Percentiles rank a stretch among this genome's conserved stretches.
phyloP scores from a whole-genome alignment of 2,888 invertebrate genomes.

The Chrysomela aeneicollis region DNA sequence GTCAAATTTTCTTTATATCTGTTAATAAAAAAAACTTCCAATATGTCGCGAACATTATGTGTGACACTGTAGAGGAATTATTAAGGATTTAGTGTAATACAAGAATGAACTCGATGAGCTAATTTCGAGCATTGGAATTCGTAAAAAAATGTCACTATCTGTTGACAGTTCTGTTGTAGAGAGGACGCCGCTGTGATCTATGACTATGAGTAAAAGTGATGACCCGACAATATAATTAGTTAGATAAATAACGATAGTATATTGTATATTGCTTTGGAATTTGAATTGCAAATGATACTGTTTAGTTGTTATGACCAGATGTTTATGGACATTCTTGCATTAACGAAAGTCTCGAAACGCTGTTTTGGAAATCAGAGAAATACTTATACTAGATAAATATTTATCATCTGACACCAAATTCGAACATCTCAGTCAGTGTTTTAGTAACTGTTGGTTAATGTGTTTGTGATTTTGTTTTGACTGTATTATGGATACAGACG shows the following conservation, averaged over 20 bases:
- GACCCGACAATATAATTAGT: not conserved
- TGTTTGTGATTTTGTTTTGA: not conserved
- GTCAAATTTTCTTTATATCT: too few relatives aligned
- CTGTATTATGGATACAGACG: not conserved
- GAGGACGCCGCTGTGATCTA: not conserved
- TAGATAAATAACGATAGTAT: slow-evolving; percentile 1
- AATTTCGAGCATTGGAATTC: too few relatives aligned
- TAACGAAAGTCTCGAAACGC: not conserved
- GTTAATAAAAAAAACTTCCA: too few relatives aligned
- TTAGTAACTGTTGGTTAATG: not conserved
- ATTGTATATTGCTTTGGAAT: not conserved
- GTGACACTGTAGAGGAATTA: too few relatives aligned
- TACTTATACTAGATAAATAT: not conserved
- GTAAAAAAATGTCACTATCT: too few relatives aligned
- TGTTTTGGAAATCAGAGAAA: not conserved
- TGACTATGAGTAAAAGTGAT: not conserved
- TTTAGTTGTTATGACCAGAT: not conserved
- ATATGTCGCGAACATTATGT: too few relatives aligned
- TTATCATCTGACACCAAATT: not conserved
- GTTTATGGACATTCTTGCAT: not conserved
- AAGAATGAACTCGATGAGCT: too few relatives aligned
- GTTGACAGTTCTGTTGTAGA: too few relatives aligned
- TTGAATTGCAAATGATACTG: not conserved
- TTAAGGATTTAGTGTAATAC: too few relatives aligned
- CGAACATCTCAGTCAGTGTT: not conserved